Percentiles rank a stretch among this genome's conserved stretches.
Conservation (phyloP, 2,797 vertebrate species). For the Lagorchestes hirsutus region DNA sequence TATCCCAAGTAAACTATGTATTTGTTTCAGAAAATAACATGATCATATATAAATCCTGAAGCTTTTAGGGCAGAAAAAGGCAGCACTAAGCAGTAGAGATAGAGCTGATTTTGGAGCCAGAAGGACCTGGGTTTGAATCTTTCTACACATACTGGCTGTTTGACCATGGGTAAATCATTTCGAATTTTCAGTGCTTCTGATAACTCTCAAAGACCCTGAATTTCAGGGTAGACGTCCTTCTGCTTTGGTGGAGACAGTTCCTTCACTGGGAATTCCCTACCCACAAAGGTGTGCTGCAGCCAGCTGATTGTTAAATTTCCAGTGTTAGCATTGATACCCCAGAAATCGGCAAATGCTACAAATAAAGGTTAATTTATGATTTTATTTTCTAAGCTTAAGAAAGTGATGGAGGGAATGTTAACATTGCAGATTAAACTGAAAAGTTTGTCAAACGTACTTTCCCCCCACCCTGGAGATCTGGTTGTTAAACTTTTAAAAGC, state of each 20-base stretch:
- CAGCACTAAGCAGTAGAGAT: not conserved
- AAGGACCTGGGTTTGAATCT: not conserved
- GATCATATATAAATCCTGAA: constrained; percentile 71
- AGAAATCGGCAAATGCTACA: not conserved
- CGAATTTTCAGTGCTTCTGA: not conserved
- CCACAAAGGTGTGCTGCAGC: not conserved
- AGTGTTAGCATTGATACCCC: not conserved
- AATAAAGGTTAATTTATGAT: not conserved
- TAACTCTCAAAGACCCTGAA: not conserved
- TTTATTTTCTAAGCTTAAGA: not conserved
- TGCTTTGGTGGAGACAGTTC: not conserved
- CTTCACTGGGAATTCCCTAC: not conserved
- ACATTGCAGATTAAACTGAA: not conserved
- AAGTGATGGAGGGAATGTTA: not conserved
- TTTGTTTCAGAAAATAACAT: constrained; percentile 76
- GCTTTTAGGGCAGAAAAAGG: not conserved
- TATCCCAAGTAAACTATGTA: constrained; percentile 70
- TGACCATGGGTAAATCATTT: not conserved
- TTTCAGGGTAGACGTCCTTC: not conserved
- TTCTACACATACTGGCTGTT: not conserved
- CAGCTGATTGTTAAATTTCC: not conserved
- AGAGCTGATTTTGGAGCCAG: not conserved
- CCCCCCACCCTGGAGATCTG: not conserved
- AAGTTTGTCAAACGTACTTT: not conserved
- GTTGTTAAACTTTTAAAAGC: not conserved